These are phyloP conservation scores for Vanessa atalanta DNA, from an alignment of 1,140 invertebrate genomes.

Conservation along the genomic window DNA sequence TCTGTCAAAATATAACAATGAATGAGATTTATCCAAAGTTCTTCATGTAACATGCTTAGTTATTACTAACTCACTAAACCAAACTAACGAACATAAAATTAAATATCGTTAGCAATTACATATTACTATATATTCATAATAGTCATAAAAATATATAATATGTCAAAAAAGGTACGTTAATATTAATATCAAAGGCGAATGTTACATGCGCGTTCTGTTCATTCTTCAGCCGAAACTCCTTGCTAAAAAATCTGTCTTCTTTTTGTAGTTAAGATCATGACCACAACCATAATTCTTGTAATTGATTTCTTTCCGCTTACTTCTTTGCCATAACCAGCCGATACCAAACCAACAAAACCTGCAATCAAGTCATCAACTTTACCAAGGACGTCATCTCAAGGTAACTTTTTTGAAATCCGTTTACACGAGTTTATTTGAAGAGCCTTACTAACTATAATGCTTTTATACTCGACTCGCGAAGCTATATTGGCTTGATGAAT, in stretches of 20 bases:
- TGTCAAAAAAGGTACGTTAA: too few relatives aligned
- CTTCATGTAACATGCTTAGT: too few relatives aligned
- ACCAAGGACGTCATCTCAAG: conserved; percentile 95
- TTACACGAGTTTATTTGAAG: conserved; percentile 14
- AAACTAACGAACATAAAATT: too few relatives aligned
- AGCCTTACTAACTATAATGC: conserved; percentile 8
- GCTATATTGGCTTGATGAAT: background rate
- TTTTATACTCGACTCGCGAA: conserved; percentile 12
- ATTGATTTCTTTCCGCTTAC: conserved; percentile 80
- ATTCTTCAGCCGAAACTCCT: conserved; percentile 29
- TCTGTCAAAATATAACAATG: background rate
- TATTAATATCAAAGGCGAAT: background rate
- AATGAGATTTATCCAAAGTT: too few relatives aligned
- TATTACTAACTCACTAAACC: too few relatives aligned
- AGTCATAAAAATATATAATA: too few relatives aligned
- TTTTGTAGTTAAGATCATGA: conserved; percentile 74
- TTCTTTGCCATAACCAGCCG: conserved; percentile 85
- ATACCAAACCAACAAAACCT: conserved; percentile 95
- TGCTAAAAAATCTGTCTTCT: conserved; percentile 45
- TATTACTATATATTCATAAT: too few relatives aligned
- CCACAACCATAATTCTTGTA: conserved; percentile 78
- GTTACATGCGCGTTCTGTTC: conserved; percentile 12
- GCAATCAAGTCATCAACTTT: conserved; percentile 96
- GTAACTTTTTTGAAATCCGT: conserved; percentile 82
- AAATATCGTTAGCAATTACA: too few relatives aligned